Evolutionary conservation across 35 echinoderm and acorn worm species (phyloP), one percentile per base, ranked within the genome.

Genomic region (Apostichopus californicus): DNA sequence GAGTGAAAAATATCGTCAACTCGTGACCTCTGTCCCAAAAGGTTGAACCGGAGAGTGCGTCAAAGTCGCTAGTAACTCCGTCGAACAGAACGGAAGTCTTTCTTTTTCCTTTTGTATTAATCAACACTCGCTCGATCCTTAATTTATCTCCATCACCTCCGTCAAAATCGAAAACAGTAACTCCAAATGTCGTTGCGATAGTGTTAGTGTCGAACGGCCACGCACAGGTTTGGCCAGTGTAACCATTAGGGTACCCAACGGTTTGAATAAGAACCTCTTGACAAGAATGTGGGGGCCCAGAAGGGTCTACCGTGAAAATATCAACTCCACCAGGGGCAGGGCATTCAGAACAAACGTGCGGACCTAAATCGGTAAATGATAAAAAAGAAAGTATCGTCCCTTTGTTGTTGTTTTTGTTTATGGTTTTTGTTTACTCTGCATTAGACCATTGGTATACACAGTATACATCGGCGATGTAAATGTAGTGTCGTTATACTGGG

Each of bases 1-100:
- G 20, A 34, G 10, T 80, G 22, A 80, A 80, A 25, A 10, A 54
- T 26, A 80, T 26, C 24, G 13, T 46, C 18, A 80, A 13, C 7
- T 54, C 53, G 78, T 80, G 78, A 80, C 78, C 78, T 8, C 78
- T 80, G 78, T 14, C 78, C 53, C 78, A 14, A 4, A 80, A 14
- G 26, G 24, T 80, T 14, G 10, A 14, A 54, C 34, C 34, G 78
- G 53, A 14, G 13, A 80, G 26, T n/a, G 78, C 78, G 78, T 80
- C 23, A 46, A 54, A 25, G 10, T 25, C 78, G 5, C 10, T 26
- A 4, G 78, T 54, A 12, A 5, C 78, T 26, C 78, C 78, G 24
- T 46, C 34, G 22, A 80, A 80, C 34, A 80, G 24, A 25, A 46
- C 53, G 14, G 20, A 14, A 5, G 7, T 21, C 5, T 14, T 21